Evolutionary conservation across 2,797 vertebrate species (phyloP).

Genomic region (Micrastur ruficollis): DNA sequence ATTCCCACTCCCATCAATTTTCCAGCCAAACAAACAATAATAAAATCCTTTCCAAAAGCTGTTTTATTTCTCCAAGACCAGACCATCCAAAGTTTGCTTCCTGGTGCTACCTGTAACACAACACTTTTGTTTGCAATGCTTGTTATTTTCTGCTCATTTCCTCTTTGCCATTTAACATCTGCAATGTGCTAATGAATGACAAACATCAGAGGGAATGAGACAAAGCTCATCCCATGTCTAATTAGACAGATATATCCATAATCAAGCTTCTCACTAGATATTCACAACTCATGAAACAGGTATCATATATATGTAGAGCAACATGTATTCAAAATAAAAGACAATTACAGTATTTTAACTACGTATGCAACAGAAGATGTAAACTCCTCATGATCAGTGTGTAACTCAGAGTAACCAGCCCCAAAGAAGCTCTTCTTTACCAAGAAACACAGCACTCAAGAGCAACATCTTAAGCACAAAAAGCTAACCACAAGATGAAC

Average conservation of each 20-base stretch:
- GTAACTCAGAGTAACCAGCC: not conserved
- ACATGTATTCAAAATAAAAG: not conserved
- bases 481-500: not conserved
- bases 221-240: too few relatives aligned
- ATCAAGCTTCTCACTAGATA: not conserved
- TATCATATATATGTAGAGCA: not conserved
- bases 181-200: not conserved
- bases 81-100: not conserved
- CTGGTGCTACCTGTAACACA: not conserved
- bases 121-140: not conserved
- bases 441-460: not conserved
- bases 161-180: not conserved
- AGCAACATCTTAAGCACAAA: not conserved
- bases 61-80: not conserved
- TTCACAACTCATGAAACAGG: not conserved
- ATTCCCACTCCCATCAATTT: not conserved
- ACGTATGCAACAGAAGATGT: not conserved
- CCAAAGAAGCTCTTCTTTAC: not conserved
- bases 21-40: not conserved
- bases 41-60: not conserved
- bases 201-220: not conserved
- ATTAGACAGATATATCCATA: not conserved
- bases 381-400: not conserved
- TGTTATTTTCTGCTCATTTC: not conserved
- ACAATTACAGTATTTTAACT: not conserved